Percentiles rank a stretch among this genome's conserved stretches.
Conservation (phyloP, 2,797 vertebrate genomes). For the Gorsachius magnificus region DNA sequence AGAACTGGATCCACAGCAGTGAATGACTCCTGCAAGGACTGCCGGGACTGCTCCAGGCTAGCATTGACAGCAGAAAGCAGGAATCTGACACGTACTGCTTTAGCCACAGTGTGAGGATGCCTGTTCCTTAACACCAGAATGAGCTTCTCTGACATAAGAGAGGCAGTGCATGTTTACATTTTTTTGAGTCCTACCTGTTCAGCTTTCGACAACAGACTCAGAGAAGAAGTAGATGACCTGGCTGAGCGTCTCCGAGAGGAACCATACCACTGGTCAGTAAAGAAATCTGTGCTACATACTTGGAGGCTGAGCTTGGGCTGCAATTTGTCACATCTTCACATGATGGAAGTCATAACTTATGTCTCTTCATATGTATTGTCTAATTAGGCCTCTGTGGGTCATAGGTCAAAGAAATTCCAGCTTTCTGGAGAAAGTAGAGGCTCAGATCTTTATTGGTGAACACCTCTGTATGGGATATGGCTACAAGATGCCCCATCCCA, state of each 20-base stretch:
- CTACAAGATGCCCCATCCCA: not conserved
- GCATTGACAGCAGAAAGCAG: not conserved
- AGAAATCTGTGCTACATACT: not conserved
- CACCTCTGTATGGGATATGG: fast-evolving
- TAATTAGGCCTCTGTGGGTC: not conserved
- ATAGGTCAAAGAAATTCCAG: not conserved
- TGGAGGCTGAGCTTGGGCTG: not conserved
- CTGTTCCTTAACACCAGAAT: not conserved
- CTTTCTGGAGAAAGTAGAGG: not conserved
- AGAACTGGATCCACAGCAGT: not conserved
- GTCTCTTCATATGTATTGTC: not conserved
- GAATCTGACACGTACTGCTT: not conserved
- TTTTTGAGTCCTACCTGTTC: not conserved
- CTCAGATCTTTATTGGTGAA: not conserved
- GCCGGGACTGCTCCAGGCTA: not conserved
- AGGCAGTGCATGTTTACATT: not conserved
- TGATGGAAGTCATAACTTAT: not conserved
- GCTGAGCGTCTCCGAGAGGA: not conserved
- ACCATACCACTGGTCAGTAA: not conserved
- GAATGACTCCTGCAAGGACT: not conserved
- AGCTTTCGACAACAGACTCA: not conserved
- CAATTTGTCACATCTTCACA: not conserved
- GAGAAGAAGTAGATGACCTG: not conserved
- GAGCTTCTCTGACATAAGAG: not conserved
- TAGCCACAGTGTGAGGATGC: not conserved